Base-by-base conservation (phyloP, 2,113 vertebrate species). In the Morone saxatilis region DNA sequence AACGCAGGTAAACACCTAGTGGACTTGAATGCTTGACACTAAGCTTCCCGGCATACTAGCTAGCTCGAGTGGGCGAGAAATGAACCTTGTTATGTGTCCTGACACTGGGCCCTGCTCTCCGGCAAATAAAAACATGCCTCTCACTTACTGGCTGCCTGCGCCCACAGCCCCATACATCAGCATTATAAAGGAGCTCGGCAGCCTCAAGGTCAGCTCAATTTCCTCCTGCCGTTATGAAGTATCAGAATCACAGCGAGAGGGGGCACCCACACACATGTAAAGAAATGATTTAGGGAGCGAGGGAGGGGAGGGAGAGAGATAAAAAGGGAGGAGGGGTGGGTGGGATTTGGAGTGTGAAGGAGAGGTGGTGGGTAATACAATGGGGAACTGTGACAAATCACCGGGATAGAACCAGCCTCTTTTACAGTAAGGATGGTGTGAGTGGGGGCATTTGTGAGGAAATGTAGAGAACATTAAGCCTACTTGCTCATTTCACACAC, bases 91-190 rank as follows among this genome's bases (percentile, higher is more conserved):
- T 94, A 95, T 94, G 93, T 72, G 88, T 92, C 92, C 91, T 94
- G 94, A 95, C 94, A 95, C 92, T 45, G 81, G 90, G 93, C 90
- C 89, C 92, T 85, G 94, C 91, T 90, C 92, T 84, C 81, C 78
- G 63, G 92, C 93, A 95, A 95, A 95, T 95, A 95, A 95, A 95
- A 96, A 95, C 95, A 95, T 93, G 93, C 86, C 92, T 94, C 93
- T 95, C 95, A 93, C 94, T 96, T 95, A 94, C 92, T 92, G 93
- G 91, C 93, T 89, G 90, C 90, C 88, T 74, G 90, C 54, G 68
- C 88, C 77, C 91, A 84, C 80, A 88, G 90, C 80, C 89, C 89
- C 93, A 95, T 96, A 94, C 94, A 95, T 96, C 94, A 96, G 93
- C 92, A 91, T 91, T 91, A 94, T 86, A 92, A 91, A 93, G 83